A percentile compares a stretch with the other conserved stretches of the same genome.
Evolutionary conservation across 2,797 vertebrate genomes (phyloP).

Genomic region (Crocidura indochinensis): DNA sequence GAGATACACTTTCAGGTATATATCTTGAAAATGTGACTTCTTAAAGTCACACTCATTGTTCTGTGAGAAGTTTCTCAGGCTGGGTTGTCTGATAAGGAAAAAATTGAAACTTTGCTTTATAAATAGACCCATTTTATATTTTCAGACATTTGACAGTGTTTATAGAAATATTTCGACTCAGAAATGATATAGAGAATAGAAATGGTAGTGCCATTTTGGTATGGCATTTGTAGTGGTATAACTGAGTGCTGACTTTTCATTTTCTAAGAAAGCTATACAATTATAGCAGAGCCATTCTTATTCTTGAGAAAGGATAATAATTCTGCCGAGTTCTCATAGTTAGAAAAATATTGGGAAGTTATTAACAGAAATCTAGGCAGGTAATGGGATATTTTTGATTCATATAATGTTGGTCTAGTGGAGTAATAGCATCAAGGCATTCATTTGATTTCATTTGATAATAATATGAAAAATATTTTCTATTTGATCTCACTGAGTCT

Average conservation of each 20-base stretch:
- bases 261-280: background rate
- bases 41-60: background rate
- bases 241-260: background rate
- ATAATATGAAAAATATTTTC: background rate
- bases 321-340: background rate
- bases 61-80: background rate
- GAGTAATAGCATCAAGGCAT: background rate
- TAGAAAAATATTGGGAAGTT: constrained; percentile 5
- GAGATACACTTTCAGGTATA: background rate
- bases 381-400: background rate
- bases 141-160: background rate
- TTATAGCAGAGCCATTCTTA: background rate
- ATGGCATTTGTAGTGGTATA: background rate
- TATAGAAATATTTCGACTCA: fast-evolving
- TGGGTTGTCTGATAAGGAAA: constrained; percentile 23
- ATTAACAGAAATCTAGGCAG: background rate
- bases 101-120: background rate
- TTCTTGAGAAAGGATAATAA: constrained; percentile 2
- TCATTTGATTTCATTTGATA: background rate
- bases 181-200: background rate
- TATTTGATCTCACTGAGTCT: background rate
- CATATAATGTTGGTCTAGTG: background rate
- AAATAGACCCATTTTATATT: background rate
- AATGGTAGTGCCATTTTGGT: background rate
- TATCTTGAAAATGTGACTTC: background rate